Conservation (phyloP, 2,888 invertebrate genomes). For the Agonopterix alstromeriana region DNA sequence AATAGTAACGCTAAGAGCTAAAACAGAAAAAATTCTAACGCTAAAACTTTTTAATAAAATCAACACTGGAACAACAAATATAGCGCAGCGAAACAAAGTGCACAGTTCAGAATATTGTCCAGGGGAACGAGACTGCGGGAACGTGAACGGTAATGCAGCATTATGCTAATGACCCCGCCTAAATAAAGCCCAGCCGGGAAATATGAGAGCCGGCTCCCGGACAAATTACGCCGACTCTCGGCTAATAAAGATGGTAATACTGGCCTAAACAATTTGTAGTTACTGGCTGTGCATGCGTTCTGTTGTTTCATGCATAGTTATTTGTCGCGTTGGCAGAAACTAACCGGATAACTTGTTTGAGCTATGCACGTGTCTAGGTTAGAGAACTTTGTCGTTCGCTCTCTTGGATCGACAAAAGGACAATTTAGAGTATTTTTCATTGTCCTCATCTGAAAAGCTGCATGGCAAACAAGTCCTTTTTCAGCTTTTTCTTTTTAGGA, state of each 20-base stretch:
- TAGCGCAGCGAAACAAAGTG: conserved; percentile 11
- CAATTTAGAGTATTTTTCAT: too few species aligned
- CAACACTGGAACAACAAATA: background rate
- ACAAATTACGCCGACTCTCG: conserved; percentile 50
- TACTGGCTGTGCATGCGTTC: conserved; percentile 21
- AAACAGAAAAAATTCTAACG: too few species aligned
- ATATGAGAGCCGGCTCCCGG: conserved; percentile 51
- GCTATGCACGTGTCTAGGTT: conserved; percentile 3
- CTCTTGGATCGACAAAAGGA: too few species aligned
- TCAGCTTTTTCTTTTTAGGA: too few species aligned
- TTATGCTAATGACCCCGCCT: conserved; percentile 55
- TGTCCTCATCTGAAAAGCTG: too few species aligned
- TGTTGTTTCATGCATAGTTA: conserved; percentile 26
- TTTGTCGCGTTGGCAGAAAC: conserved; percentile 5
- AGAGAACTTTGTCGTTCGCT: too few species aligned
- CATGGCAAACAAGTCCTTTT: too few species aligned
- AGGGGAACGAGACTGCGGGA: conserved; percentile 19
- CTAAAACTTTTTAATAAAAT: too few species aligned
- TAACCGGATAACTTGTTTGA: background rate
- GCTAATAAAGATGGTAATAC: conserved; percentile 63
- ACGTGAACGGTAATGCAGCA: conserved; percentile 44
- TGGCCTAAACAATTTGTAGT: conserved; percentile 43
- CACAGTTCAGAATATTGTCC: conserved; percentile 18
- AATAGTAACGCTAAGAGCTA: too few species aligned
- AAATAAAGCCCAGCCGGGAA: conserved; percentile 55